Base-by-base conservation (phyloP, 2,888 invertebrate genomes). In the Campoletis raptor region DNA sequence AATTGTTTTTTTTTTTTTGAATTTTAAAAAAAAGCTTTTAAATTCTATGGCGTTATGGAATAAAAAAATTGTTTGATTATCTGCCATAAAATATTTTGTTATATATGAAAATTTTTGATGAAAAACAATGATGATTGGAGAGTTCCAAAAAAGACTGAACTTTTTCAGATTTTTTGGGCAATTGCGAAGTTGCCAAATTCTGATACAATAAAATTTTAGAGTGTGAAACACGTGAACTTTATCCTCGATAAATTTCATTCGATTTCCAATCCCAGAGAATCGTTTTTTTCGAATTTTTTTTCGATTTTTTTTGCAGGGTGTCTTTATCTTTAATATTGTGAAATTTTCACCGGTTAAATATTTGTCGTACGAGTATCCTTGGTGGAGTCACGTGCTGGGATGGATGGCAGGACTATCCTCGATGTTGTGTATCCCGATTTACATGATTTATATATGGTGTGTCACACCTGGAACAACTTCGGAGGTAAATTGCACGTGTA, bases 321-420 rank as follows among this genome's bases (percentile, higher is more conserved):
- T 99, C 36, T 98, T 99, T 94, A 96, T 98, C 92, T 99, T 99
- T 95, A 98, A 98, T 94, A 95, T 99, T 90, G 96, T 99, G 48
- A 98, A 98, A 95, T 99, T 99, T 96, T 97, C 97, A 69, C 98
- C 99, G 24, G 97, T 99, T 61, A 98, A 98, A 94, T 99, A 99
- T 95, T 96, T 99, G 95, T 97, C 97, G 93, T 99, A 99, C 93
- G 97, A 97, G 92, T 99, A 98, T 94, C 99, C 99, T 0, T 96
- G 97, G 96, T 99, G 99, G 99, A 98, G 99, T 72, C 99, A 99
- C 94, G 96, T 98, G 8, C 97, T 99, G 90, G 99, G 99, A n/a
- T 99, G 99, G 98, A 96, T 98, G 93, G 98, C 99, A 42, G 99
- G 99, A 0, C 95, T 99, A 5, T 98, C 99, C 0, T 99, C 99